Conservation (phyloP, 2,888 invertebrate genomes). For the Altica lythri region DNA sequence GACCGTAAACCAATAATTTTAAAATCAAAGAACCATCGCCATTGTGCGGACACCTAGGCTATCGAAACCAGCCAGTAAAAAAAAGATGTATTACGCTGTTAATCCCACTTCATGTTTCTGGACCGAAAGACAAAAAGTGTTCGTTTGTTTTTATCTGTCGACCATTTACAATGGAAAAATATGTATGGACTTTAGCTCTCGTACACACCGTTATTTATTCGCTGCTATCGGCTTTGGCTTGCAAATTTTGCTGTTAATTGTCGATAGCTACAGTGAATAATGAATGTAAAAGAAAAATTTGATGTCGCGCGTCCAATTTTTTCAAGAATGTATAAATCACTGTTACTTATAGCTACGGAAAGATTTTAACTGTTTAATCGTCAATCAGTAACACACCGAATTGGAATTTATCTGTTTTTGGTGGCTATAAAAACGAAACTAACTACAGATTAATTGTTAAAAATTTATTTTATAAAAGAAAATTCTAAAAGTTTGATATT, state of each 20-base stretch:
- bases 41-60: constrained; percentile 31
- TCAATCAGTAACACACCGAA: too few relatives aligned
- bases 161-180: constrained; percentile 38
- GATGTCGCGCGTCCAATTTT: constrained; percentile 3
- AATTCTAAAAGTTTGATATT: too few relatives aligned
- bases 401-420: too few relatives aligned
- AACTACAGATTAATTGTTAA: too few relatives aligned
- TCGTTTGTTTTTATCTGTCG: constrained; percentile 38
- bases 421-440: too few relatives aligned
- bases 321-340: constrained; percentile 2
- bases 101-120: constrained; percentile 41
- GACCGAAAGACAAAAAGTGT: constrained; percentile 42
- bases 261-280: constrained; percentile 29
- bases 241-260: constrained; percentile 38
- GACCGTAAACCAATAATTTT: constrained; percentile 16
- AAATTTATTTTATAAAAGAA: too few relatives aligned
- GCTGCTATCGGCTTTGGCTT: constrained; percentile 36
- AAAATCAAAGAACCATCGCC: constrained; percentile 27
- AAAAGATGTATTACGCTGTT: constrained; percentile 43
- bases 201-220: constrained; percentile 35
- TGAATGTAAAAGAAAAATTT: constrained; percentile 19
- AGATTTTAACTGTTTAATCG: too few relatives aligned
- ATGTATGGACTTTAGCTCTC: constrained; percentile 36
- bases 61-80: constrained; percentile 40
- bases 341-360: neutral